Evolutionary conservation across 37 sponge, comb jelly and placozoan genomes (phyloP).

Genomic region (Amphimedon queenslandica): DNA sequence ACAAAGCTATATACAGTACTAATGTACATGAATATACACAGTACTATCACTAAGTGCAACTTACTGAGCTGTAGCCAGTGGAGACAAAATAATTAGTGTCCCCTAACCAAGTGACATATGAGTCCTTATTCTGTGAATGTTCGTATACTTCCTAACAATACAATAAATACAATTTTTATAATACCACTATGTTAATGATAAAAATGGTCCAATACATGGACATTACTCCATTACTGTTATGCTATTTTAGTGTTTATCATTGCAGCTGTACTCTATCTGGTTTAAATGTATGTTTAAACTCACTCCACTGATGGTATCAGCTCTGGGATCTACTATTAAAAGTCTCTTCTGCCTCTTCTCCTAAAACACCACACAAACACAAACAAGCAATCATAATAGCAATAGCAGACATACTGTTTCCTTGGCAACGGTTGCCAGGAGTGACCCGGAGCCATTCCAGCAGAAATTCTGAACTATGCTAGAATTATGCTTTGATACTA

Average conservation of each 20-base stretch:
- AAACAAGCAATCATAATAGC: conserved; percentile 9
- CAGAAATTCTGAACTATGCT: conserved; percentile 52
- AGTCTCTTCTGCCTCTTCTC: conserved; percentile 44
- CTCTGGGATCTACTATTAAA: conserved; percentile 67
- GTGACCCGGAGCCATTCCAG: conserved; percentile 69
- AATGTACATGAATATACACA: too few species aligned
- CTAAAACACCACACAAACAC: conserved; percentile 14
- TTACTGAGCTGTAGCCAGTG: conserved; percentile 59
- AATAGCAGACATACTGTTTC: conserved; percentile 17
- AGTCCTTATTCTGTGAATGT: conserved; percentile 65
- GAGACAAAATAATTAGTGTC: conserved; percentile 50
- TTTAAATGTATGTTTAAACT: neutral
- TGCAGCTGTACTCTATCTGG: too few species aligned
- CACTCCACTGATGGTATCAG: conserved; percentile 14
- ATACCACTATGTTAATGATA: too few species aligned
- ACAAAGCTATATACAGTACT: too few species aligned
- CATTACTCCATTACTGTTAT: too few species aligned
- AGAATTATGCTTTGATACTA: conserved; percentile 49
- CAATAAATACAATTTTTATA: neutral
- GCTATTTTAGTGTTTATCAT: too few species aligned
- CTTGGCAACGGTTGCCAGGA: conserved; percentile 69
- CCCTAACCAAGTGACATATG: conserved; percentile 58
- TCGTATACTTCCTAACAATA: too few species aligned
- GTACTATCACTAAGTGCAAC: too few species aligned
- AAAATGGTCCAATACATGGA: too few species aligned